Evolutionary conservation across 2,888 invertebrate genomes (phyloP), one percentile per base, ranked within the genome.

Genomic region (Teinopalpus imperialis): DNA sequence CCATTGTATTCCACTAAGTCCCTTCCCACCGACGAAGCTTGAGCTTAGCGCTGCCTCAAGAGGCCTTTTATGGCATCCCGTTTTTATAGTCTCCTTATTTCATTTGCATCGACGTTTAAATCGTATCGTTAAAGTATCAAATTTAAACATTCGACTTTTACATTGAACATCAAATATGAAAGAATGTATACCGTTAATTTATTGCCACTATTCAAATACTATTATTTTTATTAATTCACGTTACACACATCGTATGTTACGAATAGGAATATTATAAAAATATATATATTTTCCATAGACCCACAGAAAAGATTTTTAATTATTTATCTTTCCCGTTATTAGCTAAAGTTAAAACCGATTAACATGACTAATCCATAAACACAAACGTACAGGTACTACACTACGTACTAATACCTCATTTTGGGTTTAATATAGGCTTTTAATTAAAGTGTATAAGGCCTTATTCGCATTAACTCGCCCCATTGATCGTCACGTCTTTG

Each of bases 401-500:
- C n/a, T n/a, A n/a, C n/a, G n/a, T n/a, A 41, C 20, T 21, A 26
- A 40, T 27, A 29, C 12, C 2, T 16, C 1, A n/a, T 23, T 51
- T 49, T 44, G 45, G 44, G 52, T 49, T 45, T 53, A 50, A 57
- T 57, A 57, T 53, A 62, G 57, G 56, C 57, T 61, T 56, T 61
- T 60, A 60, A 59, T 53, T 51, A 48, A 48, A 51, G 39, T 48
- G 49, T 51, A 53, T 44, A 31, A 40, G 48, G 46, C 50, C 48
- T 53, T 57, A 71, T 70, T 71, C 69, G 69, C 69, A 65, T 62
- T 61, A 56, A 69, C 73, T 69, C 76, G 70, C 71, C 74, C 71
- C 68, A 69, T 66, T 63, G 63, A 72, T 78, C 74, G 77, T 82
- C 85, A 81, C 81, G 74, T 76, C 74, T 83, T 81, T 81, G 85